Percentiles rank a stretch among this genome's conserved stretches.
These are phyloP conservation scores for Dryobota labecula DNA, from an alignment of 2,888 invertebrate species.

Conservation along the genomic window DNA sequence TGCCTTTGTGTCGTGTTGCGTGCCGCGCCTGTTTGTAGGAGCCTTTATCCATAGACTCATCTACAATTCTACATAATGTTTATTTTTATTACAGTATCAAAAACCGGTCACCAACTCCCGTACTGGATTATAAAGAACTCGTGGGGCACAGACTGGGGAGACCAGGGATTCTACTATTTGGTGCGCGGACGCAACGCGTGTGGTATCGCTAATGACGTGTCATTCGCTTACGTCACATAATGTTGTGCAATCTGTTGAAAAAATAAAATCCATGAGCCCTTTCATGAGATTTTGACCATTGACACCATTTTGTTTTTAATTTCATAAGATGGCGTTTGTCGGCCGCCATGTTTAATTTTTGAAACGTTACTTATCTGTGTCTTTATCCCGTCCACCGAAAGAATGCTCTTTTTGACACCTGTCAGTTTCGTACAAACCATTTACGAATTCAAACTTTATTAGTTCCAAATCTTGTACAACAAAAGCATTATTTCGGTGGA, in stretches of 20 bases:
- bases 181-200: slow-evolving; percentile 81
- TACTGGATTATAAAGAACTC: slow-evolving; percentile 85
- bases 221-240: slow-evolving; percentile 44
- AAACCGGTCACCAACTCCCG: slow-evolving; percentile 55
- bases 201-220: slow-evolving; percentile 76
- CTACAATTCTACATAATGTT: too few relatives aligned
- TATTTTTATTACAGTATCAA: slow-evolving; percentile 58
- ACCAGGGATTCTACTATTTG: slow-evolving; percentile 78
- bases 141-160: slow-evolving; percentile 77
- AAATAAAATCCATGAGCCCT: neutral
- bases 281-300: neutral
- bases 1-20: too few relatives aligned
- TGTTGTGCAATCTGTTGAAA: neutral
- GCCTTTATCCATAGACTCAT: neutral
- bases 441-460: too few relatives aligned
- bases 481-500: too few relatives aligned
- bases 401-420: too few relatives aligned
- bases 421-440: too few relatives aligned
- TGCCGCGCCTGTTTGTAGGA: too few relatives aligned
- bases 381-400: too few relatives aligned
- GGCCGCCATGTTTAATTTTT: neutral
- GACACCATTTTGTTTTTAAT: slow-evolving; percentile 1
- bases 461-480: too few relatives aligned
- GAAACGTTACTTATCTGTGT: too few relatives aligned
- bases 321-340: slow-evolving; percentile 2